These are phyloP conservation scores for Zosterops borbonicus DNA, from an alignment of 2,113 vertebrate genomes.

Conservation along the genomic window DNA sequence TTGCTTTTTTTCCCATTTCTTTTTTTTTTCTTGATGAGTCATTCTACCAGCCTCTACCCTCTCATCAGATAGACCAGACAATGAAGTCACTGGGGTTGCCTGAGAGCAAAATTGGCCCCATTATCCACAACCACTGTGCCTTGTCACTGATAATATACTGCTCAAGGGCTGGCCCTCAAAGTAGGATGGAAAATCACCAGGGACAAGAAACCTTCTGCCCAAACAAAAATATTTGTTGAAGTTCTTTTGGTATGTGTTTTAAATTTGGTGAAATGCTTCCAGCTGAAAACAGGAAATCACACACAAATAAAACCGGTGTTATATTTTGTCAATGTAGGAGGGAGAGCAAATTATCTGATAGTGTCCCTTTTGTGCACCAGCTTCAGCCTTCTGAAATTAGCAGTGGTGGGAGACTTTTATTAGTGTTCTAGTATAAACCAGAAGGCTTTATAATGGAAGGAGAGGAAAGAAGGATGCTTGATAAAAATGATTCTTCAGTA, in stretches of 20 bases:
- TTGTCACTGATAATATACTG: conserved; percentile 18
- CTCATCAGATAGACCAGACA: conserved; percentile 67
- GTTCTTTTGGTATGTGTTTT: neutral
- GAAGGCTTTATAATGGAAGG: neutral
- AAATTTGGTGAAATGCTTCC: conserved; percentile 20
- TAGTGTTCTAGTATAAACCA: neutral
- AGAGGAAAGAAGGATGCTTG: neutral
- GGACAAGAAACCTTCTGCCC: neutral
- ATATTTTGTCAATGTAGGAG: neutral
- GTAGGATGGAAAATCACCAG: conserved; percentile 55
- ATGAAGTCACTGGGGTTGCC: conserved; percentile 65
- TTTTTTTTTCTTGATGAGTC: conserved; percentile 59
- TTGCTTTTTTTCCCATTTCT: conserved; percentile 22
- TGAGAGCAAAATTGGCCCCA: conserved; percentile 57
- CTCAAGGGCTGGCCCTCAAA: neutral
- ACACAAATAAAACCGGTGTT: neutral
- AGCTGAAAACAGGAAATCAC: conserved; percentile 44
- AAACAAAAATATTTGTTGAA: conserved; percentile 43
- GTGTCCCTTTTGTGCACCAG: neutral
- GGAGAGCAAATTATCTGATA: neutral
- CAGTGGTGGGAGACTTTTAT: neutral
- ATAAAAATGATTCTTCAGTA: neutral
- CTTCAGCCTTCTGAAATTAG: neutral
- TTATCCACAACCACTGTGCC: conserved; percentile 43
- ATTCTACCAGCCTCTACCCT: conserved; percentile 60